Evolutionary conservation across 2,888 invertebrate genomes (phyloP), one percentile per base, ranked within the genome.

Genomic region (Lottia scabra): DNA sequence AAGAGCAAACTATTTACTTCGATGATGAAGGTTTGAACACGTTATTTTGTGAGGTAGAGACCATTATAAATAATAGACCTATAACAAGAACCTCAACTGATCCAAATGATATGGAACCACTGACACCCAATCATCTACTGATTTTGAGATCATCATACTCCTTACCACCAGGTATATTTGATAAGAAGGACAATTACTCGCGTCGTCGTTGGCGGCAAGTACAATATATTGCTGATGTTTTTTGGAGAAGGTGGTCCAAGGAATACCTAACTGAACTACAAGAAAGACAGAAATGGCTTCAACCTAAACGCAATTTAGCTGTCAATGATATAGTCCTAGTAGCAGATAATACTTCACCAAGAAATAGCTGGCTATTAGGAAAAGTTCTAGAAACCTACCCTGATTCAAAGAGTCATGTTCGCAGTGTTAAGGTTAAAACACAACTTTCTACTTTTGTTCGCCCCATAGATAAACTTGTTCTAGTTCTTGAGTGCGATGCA

Each of bases 51-150:
- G 75, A 75, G 44, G 75, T 78, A 4, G 76, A 78, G 62, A 16
- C 64, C 16, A 77, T 75, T 26, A 13, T 78, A n/a, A 78, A 77
- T 48, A 46, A 46, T 44, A 16, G 75, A 16, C 78, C 77, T n/a
- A 65, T 78, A 16, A 71, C 77, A 16, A 64, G 23, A 15, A 26
- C 68, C 19, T 69, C 72, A 3, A 65, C 43, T 56, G 65, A 74
- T 48, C 65, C 70, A 6, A 65, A 48, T 63, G 77, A 78, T 43
- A n/a, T 76, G 13, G 46, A 63, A 16, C 65, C 72, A 16, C 44
- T 75, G 15, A 78, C 77, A 23, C 79, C 79, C 46, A 74, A 76
- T 56, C 74, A 77, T 23, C 62, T 78, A 43, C 68, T 78, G 10
- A n/a, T 70, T 19, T 38, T 75, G 2, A 43, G 44, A 16, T 13